Percentiles rank a stretch among this genome's conserved stretches.
phyloP scores from a whole-genome alignment of 2,888 invertebrate species.

The Agrenia bidenticulata region DNA sequence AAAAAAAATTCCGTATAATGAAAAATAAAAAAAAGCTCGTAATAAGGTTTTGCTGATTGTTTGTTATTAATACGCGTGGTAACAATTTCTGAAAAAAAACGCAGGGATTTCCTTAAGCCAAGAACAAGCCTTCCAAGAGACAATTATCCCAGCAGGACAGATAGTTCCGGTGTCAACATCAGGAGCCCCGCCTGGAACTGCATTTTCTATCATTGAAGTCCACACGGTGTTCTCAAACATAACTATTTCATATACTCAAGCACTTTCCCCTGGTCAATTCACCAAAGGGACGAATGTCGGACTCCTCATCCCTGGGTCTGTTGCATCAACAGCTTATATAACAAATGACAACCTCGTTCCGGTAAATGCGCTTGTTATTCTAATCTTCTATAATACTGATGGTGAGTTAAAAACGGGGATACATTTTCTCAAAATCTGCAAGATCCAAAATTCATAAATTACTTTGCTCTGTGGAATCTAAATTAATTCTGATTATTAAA shows the following conservation, averaged over 20 bases:
- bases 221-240: slow-evolving; percentile 65
- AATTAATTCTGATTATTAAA: slow-evolving; percentile 55
- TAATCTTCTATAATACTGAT: slow-evolving; percentile 60
- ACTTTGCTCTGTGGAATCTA: not conserved
- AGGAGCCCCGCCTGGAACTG: slow-evolving; percentile 56
- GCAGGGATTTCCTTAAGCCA: not conserved
- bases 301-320: slow-evolving; percentile 55
- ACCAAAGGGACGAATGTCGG: slow-evolving; percentile 67
- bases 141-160: slow-evolving; percentile 10
- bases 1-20: too few species aligned
- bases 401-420: slow-evolving; percentile 62
- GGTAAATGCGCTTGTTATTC: slow-evolving; percentile 58
- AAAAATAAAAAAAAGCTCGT: too few species aligned
- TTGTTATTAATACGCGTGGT: too few species aligned
- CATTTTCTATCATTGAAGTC: slow-evolving; percentile 66
- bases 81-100: not conserved
- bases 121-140: slow-evolving; percentile 22
- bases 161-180: slow-evolving; percentile 26
- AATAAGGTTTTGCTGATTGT: too few species aligned
- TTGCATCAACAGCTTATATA: slow-evolving; percentile 57
- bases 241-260: slow-evolving; percentile 60
- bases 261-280: slow-evolving; percentile 54
- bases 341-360: slow-evolving; percentile 57
- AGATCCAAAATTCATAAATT: not conserved
- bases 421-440: not conserved